Base-by-base conservation (phyloP, 2,797 vertebrate species). In the Antrozous pallidus region DNA sequence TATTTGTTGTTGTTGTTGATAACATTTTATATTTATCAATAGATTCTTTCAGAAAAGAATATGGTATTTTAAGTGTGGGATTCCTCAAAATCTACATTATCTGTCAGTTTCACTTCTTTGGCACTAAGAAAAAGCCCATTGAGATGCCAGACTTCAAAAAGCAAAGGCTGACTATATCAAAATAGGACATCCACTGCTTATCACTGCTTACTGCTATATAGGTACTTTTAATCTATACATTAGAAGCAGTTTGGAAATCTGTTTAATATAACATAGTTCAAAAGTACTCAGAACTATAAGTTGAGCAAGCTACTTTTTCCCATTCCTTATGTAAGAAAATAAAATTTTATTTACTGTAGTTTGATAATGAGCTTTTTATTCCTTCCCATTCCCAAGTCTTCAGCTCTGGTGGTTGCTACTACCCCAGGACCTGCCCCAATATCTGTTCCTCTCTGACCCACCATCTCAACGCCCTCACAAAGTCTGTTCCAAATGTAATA, bases 401-500 rank as follows among this genome's bases (percentile, higher is more conserved):
- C 49, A 81, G 54, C 36, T 90, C 38, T 87, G 28, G 33, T 9
- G 36, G 70, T 42, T 88, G 33, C 51, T 95, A 94, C 63, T 90
- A 36, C 47, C 65, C 33, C 2, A 94, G 33, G 33, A 91, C 31
- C 26, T 38, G 28, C 47, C 22, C 24, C 33, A 38, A 49, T 49
- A 79, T 84, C 54, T 56, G 63, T 26, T 88, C 38, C 45, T 82
- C 42, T 94, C 79, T 80, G 40, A 86, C 12, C 8, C 42, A 78
- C 13, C 24, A 73, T 45, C 71, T 49, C 49, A 82, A 69, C 2
- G 51, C 40, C 40, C n/a, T 36, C 17, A 22, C 31, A 83, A 84
- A 96, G 33, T 84, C 31, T 94, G 28, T 65, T 83, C 26, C 67
- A 85, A 96, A 94, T 82, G 33, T 73, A 91, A 82, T 75, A 85